These are phyloP conservation scores for Excalfactoria chinensis DNA, from an alignment of 2,113 vertebrate species.

Conservation along the genomic window DNA sequence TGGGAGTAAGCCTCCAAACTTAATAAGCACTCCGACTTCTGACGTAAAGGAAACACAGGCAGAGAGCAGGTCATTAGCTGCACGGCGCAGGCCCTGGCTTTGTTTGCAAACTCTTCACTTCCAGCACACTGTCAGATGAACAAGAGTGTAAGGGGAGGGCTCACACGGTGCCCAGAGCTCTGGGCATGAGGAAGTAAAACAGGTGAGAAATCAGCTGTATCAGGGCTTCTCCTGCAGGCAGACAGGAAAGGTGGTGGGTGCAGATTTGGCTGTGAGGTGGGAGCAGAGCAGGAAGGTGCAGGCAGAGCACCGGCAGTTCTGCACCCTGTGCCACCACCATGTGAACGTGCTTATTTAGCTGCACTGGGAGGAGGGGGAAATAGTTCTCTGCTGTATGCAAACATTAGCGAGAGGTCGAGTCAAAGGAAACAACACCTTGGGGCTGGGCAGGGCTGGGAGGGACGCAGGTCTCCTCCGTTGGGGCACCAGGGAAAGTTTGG, in stretches of 20 bases:
- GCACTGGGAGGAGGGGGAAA: background rate
- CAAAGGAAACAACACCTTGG: background rate
- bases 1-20: constrained; percentile 93
- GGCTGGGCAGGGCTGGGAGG: background rate
- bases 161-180: background rate
- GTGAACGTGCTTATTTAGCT: background rate
- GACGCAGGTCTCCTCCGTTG: background rate
- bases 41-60: constrained; percentile 77
- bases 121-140: background rate
- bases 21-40: constrained; percentile 96
- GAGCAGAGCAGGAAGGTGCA: background rate
- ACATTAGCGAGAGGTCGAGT: background rate
- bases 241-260: background rate
- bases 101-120: constrained; percentile 50
- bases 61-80: constrained; percentile 67
- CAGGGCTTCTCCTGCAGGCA: background rate
- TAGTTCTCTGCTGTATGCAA: background rate
- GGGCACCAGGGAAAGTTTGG: background rate
- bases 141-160: background rate
- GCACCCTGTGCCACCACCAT: background rate
- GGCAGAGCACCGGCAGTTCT: constrained; percentile 3
- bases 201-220: background rate
- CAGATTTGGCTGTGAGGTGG: background rate
- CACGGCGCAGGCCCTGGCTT: constrained; percentile 30
- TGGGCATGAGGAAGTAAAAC: background rate